Conservation (phyloP, 2,113 vertebrate species). For the Sinosuthora webbiana region DNA sequence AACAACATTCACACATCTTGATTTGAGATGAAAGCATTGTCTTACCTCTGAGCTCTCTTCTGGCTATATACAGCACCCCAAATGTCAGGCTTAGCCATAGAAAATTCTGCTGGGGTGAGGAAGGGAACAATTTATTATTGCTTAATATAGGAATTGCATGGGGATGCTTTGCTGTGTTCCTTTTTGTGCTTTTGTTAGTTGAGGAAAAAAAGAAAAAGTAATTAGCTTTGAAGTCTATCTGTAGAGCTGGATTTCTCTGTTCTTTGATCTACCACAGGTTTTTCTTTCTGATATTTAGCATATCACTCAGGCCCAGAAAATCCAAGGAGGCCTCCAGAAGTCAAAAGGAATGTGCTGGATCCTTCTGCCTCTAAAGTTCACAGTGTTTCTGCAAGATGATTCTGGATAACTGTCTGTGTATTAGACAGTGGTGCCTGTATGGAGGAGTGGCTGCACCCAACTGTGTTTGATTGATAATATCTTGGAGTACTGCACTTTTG, state of each 20-base stretch:
- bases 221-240: not conserved
- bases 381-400: not conserved
- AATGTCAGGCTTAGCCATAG: not conserved
- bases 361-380: not conserved
- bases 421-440: not conserved
- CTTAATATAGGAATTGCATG: not conserved
- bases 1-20: not conserved
- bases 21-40: not conserved
- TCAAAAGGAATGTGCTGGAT: not conserved
- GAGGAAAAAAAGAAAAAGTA: not conserved
- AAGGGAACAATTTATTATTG: not conserved
- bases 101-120: not conserved
- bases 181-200: not conserved
- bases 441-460: not conserved
- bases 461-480: not conserved
- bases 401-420: not conserved
- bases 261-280: not conserved
- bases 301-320: not conserved
- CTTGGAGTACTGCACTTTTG: not conserved
- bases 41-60: not conserved
- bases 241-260: not conserved
- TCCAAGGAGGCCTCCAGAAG: not conserved
- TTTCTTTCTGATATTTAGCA: not conserved
- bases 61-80: not conserved
- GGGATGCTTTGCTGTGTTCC: not conserved